Conservation (phyloP, 2,797 vertebrate genomes). For the Denticeps clupeoides region DNA sequence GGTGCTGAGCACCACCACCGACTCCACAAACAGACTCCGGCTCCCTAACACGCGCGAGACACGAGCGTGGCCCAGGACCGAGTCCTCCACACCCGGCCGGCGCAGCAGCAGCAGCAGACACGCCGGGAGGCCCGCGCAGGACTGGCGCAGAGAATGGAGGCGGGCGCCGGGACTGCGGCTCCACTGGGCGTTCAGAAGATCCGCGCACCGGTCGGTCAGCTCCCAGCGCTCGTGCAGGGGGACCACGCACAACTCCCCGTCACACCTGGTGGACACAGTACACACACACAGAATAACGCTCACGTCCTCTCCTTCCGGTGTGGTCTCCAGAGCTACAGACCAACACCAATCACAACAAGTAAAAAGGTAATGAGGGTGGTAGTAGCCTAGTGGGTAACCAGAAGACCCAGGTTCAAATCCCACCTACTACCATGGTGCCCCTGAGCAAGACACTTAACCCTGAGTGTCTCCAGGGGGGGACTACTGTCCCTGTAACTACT, state of each 20-base stretch:
- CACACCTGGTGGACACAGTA: slow-evolving; percentile 31
- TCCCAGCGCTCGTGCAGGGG: slow-evolving; percentile 78
- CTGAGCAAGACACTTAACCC: too few species aligned
- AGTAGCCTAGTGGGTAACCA: too few species aligned
- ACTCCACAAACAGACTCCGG: slow-evolving; percentile 76
- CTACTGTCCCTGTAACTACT: too few species aligned
- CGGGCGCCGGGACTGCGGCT: slow-evolving; percentile 73
- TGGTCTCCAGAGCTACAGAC: too few species aligned
- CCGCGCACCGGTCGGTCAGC: slow-evolving; percentile 71
- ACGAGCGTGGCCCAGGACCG: slow-evolving; percentile 74
- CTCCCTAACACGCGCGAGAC: slow-evolving; percentile 68
- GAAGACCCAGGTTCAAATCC: too few species aligned
- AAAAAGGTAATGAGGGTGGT: too few species aligned
- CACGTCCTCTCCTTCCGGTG: too few species aligned
- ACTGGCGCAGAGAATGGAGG: slow-evolving; percentile 75
- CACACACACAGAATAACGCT: too few species aligned
- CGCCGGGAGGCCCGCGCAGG: slow-evolving; percentile 71
- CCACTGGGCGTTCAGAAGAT: slow-evolving; percentile 86
- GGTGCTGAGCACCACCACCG: slow-evolving; percentile 70
- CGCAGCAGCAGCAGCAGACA: slow-evolving; percentile 69
- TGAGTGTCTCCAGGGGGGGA: too few species aligned
- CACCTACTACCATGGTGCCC: too few species aligned
- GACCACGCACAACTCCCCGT: slow-evolving; percentile 50
- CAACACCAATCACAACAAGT: too few species aligned
- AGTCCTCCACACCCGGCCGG: slow-evolving; percentile 16